Base-by-base conservation (phyloP, 2,888 invertebrate genomes). In the Plusia festucae region DNA sequence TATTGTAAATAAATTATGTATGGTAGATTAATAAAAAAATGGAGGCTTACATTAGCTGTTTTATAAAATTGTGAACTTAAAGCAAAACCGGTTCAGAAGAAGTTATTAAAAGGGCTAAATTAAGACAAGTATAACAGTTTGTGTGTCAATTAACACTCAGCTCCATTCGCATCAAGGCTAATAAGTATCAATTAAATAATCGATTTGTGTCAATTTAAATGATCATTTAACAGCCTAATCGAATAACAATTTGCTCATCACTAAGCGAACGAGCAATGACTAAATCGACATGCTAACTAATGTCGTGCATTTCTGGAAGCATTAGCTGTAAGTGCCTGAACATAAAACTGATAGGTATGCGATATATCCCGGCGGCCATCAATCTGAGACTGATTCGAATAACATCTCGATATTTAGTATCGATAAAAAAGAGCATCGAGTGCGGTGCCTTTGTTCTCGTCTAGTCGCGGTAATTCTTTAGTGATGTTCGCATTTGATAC, bases 291-390 rank as follows among this genome's bases (percentile, higher is more conserved):
- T 85, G 88, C 84, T 82, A 88, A 90, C 89, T 91, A 90, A 89
- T 90, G 87, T 81, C 81, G 84, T 89, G 91, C 90, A 90, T 91
- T 93, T 90, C 91, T 89, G 89, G 86, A 89, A 85, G 87, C 93
- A 92, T 93, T 93, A 91, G 86, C 87, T 84, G 85, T 87, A 91
- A 93, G 92, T 92, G 93, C 85, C 88, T 85, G 91, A 89, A 91
- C 92, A 93, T 93, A 93, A 93, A 93, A 91, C 90, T 93, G 93
- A 93, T 93, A 91, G 93, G 91, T 91, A 91, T 91, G 92, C 93
- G 87, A 93, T 93, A 92, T 91, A 89, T 93, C 89, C 85, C 86
- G 82, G 80, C 84, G 82, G 77, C 85, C 88, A 91, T 92, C 92
- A 90, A 89, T 91, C 88, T 79, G 75, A 60, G 60, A 68, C 71